These are phyloP conservation scores for Rhipidura dahli DNA, from an alignment of 2,113 vertebrate species.

Conservation along the genomic window DNA sequence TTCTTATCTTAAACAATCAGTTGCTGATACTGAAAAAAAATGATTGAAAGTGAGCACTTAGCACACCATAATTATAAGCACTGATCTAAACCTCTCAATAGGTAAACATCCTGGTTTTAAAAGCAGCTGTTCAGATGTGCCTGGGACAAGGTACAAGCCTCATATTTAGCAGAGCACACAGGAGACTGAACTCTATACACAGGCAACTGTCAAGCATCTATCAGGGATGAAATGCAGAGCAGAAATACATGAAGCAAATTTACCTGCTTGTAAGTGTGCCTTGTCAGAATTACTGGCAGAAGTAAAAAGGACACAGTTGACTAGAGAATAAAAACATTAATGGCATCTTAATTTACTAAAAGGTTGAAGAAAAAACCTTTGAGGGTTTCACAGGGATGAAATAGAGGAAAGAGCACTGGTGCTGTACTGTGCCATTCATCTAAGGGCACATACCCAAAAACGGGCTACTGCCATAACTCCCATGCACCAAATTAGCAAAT, in stretches of 20 bases:
- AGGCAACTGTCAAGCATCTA: not conserved
- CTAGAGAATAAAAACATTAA: not conserved
- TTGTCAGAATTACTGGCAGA: not conserved
- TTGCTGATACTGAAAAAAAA: not conserved
- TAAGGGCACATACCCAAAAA: not conserved
- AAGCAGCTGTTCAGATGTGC: not conserved
- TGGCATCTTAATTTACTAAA: not conserved
- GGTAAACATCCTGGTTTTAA: not conserved
- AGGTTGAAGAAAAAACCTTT: not conserved
- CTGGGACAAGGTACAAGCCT: not conserved
- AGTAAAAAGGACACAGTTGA: not conserved
- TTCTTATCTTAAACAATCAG: not conserved
- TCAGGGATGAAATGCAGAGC: not conserved
- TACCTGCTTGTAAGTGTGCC: not conserved
- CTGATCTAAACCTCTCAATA: not conserved
- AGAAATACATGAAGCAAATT: not conserved
- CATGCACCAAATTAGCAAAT: not conserved
- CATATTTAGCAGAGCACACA: not conserved
- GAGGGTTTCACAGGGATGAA: not conserved
- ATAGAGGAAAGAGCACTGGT: not conserved
- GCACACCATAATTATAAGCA: not conserved
- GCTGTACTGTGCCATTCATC: not conserved
- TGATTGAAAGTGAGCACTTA: not conserved
- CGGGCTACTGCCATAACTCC: accelerated
- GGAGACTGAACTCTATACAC: not conserved